Base-by-base conservation (phyloP, 1,140 invertebrate genomes). In the Saccostrea cuccullata region DNA sequence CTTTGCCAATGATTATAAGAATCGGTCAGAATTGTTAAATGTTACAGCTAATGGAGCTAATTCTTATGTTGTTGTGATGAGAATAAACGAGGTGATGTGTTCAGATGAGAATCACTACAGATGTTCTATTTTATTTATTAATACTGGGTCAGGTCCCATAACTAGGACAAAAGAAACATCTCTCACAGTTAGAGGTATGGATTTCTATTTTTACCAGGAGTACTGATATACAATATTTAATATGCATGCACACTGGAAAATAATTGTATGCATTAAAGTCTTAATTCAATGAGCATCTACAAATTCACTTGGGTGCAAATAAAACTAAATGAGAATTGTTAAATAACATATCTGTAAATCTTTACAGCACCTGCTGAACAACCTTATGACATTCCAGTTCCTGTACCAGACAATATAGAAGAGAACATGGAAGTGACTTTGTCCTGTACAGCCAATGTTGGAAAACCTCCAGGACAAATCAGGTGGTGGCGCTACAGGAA, bases 401-500 rank as follows among this genome's bases (percentile, higher is more conserved):
- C 55, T n/a, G 40, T 30, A 12, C 82, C 82, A 12, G 30, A 12
- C 8, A 56, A 84, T 55, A 84, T 84, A 1, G 82, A 84, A 40
- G 82, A 84, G 47, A 55, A 55, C 23, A 55, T n/a, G 82, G 23
- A 84, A n/a, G 47, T 84, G 12, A 55, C 47, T 12, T 55, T 84
- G 12, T n/a, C 40, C 82, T 84, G 82, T 56, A 84, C 82, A 0
- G 82, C 82, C 0, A 56, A 84, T 56, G 82, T 84, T 56, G 82
- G 82, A 20, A 84, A 84, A 56, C 82, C 82, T 11, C 40, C 40
- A 12, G 82, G 82, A n/a, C 17, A 84, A 36, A 84, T 84, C 20
- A 55, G n/a, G 40, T 84, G 82, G 82, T 84, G 82, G 82, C 40
- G 55, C 17, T 84, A 84, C 82, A 55, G 82, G n/a, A n/a, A 26